Evolutionary conservation across 2,888 invertebrate genomes (phyloP).

Genomic region (Drosophila bunnanda): DNA sequence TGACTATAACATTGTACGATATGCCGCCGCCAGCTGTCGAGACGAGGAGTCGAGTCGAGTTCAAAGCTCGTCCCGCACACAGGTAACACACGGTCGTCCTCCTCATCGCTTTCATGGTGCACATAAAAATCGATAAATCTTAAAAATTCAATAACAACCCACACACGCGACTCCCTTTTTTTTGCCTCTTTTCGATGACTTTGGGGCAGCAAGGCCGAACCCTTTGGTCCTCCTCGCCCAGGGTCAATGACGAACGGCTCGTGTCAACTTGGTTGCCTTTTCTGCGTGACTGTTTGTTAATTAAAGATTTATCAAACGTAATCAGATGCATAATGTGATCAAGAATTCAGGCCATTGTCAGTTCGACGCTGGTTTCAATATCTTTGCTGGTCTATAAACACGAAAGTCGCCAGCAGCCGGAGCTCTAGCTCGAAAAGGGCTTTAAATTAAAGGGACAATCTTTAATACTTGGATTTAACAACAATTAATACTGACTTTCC

Average conservation of each 20-base stretch:
- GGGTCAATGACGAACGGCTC: slow-evolving; percentile 73
- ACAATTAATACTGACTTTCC: no score
- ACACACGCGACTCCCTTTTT: slow-evolving; percentile 57
- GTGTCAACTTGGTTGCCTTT: slow-evolving; percentile 32
- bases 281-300: slow-evolving; percentile 18
- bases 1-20: slow-evolving; percentile 72
- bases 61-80: slow-evolving; percentile 39
- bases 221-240: slow-evolving; percentile 44
- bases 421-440: not conserved
- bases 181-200: slow-evolving; percentile 13
- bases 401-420: not conserved
- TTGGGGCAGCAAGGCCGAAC: slow-evolving; percentile 42
- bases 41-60: slow-evolving; percentile 20
- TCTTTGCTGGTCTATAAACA: not conserved
- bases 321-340: slow-evolving; percentile 34
- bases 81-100: slow-evolving; percentile 15
- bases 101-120: slow-evolving; percentile 37
- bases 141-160: slow-evolving; percentile 78
- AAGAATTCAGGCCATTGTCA: slow-evolving; percentile 19
- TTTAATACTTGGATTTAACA: no score
- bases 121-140: slow-evolving; percentile 77
- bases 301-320: slow-evolving; percentile 65
- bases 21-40: slow-evolving; percentile 64
- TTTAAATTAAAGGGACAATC: not conserved
- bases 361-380: slow-evolving; percentile 18